Evolutionary conservation across 2,797 vertebrate species (phyloP).

Genomic region (Platyrinchus mystaceus): DNA sequence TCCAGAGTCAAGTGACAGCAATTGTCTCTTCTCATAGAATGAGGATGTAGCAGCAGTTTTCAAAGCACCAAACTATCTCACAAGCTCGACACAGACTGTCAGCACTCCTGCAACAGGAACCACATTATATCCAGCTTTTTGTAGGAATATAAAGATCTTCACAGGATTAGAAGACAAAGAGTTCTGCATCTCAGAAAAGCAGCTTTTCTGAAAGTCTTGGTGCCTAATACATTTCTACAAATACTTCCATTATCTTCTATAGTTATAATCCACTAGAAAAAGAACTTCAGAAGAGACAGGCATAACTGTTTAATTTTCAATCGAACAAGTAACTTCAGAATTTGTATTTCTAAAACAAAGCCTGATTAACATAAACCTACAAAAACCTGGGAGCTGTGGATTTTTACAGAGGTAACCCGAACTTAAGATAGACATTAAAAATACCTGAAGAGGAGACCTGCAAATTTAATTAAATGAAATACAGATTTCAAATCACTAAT

Average conservation of each 20-base stretch:
- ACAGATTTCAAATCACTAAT: not conserved
- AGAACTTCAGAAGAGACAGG: not conserved
- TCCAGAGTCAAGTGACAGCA: not conserved
- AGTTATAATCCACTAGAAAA: not conserved
- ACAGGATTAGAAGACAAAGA: not conserved
- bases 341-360: not conserved
- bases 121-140: not conserved
- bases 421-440: not conserved
- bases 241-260: not conserved
- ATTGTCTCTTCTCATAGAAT: not conserved
- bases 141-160: not conserved
- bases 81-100: not conserved
- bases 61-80: not conserved
- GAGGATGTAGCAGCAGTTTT: not conserved
- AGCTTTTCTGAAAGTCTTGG: not conserved
- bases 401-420: not conserved
- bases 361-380: not conserved
- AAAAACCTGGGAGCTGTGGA: not conserved
- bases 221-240: not conserved
- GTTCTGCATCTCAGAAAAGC: not conserved
- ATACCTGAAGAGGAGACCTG: not conserved
- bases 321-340: not conserved
- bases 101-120: not conserved
- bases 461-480: not conserved
- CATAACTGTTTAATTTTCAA: not conserved